Conservation (phyloP, 2,797 vertebrate species). For the Tarsius wallacei region DNA sequence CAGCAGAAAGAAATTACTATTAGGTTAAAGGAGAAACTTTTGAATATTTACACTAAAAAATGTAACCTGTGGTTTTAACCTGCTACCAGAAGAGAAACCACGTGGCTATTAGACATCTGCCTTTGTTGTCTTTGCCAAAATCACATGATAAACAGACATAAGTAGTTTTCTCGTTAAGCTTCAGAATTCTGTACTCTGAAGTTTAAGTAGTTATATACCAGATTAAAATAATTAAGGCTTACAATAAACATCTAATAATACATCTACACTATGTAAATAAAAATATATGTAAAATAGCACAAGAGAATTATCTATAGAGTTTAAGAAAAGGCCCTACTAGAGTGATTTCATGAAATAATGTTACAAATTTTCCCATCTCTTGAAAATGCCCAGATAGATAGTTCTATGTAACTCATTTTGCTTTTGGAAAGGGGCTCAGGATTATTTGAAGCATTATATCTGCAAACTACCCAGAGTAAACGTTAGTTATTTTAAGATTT, state of each 20-base stretch:
- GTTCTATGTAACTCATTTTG: neutral
- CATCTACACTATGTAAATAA: neutral
- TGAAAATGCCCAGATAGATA: neutral
- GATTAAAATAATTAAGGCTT: constrained; percentile 30
- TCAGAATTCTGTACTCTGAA: constrained; percentile 39
- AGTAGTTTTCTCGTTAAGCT: constrained; percentile 9
- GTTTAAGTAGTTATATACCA: constrained; percentile 22
- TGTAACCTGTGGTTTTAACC: constrained; percentile 62
- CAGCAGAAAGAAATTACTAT: neutral
- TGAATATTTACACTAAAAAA: constrained; percentile 57
- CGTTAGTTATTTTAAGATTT: constrained; percentile 26
- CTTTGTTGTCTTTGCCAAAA: constrained; percentile 53
- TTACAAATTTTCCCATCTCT: constrained; percentile 24
- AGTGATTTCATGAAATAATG: constrained; percentile 27
- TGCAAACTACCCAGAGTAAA: neutral
- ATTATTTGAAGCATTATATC: neutral
- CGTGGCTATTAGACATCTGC: neutral
- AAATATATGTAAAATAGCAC: neutral
- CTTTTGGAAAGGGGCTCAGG: neutral
- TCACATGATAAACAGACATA: neutral
- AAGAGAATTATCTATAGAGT: neutral
- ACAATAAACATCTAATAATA: constrained; percentile 25
- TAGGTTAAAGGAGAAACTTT: constrained; percentile 50
- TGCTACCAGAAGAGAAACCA: constrained; percentile 53
- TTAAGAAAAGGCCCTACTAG: neutral